Evolutionary conservation across 2,113 vertebrate species (phyloP), one percentile per base, ranked within the genome.

Genomic region (Platysteira castanea): DNA sequence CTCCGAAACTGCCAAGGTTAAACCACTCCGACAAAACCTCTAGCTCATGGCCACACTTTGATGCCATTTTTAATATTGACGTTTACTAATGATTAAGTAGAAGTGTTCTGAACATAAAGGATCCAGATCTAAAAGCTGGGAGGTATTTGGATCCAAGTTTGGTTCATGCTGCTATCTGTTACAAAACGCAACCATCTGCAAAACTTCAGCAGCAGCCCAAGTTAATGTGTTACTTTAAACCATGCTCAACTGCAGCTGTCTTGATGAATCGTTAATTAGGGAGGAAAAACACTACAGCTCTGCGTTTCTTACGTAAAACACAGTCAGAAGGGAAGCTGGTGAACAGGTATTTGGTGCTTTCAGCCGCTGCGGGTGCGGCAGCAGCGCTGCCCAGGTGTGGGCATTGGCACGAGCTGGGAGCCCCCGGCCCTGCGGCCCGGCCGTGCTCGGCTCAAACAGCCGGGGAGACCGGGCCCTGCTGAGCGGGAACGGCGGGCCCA

Each of bases 11-110:
- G 64, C 70, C 79, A 80, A 90, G 64, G 93, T 85, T 83, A 82
- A 89, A 94, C 71, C 49, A 46, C 75, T 84, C 56, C 0, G 1
- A 84, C 84, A 96, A 92, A 94, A 96, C 64, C 89, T 94, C 87
- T 93, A 87, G 75, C 91, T 97, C 71, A 78, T 94, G 75, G 95
- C 90, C 89, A 95, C 64, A 49, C 90, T 95, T 95, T 84, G 88
- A 89, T 92, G 90, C 83, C 53, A 13, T 76, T 95, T 95, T 95
- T 87, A 92, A 93, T 90, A 79, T 79, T 78, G 41, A 61, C 46
- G 37, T 69, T 74, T 35, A 31, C 68, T 91, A 79, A 74, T 22
- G 42, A 75, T 90, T 77, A 69, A 80, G 57, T 33, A 84, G 65
- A 80, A 75, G 27, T 6, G 12, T 52, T 78, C 46, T 81, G 81